A percentile compares a stretch with the other conserved stretches of the same genome.
Evolutionary conservation across 2,113 vertebrate genomes (phyloP).

Genomic region (Apeltes quadracus): DNA sequence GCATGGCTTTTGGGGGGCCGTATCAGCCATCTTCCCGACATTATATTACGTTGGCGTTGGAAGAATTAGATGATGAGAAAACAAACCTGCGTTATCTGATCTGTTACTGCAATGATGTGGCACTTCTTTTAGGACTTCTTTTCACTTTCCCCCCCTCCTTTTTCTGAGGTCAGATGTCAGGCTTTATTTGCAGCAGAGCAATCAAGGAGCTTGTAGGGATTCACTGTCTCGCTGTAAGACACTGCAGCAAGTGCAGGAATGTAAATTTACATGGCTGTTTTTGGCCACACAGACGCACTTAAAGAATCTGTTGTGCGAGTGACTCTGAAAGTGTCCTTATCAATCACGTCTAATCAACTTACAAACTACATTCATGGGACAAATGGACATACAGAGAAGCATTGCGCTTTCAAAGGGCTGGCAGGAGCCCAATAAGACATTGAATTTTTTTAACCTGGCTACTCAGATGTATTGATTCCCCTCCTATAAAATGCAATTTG

Average conservation of each 20-base stretch:
- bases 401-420: conserved; percentile 53
- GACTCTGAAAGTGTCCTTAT: conserved; percentile 59
- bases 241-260: conserved; percentile 6
- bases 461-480: conserved; percentile 60
- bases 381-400: conserved; percentile 60
- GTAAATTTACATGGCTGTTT: not conserved
- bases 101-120: conserved; percentile 23
- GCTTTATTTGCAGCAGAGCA: conserved; percentile 27
- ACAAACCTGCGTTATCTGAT: not conserved
- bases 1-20: conserved; percentile 4
- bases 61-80: not conserved
- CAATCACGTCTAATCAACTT: conserved; percentile 77
- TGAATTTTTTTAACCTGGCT: conserved; percentile 48
- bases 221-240: conserved; percentile 21
- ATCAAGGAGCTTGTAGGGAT: not conserved
- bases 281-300: conserved; percentile 39
- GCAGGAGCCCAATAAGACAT: conserved; percentile 57
- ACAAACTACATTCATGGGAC: conserved; percentile 63
- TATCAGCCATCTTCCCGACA: not conserved
- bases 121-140: conserved; percentile 10
- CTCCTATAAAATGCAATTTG: conserved; percentile 44
- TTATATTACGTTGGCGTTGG: not conserved
- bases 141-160: conserved; percentile 1
- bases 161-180: conserved; percentile 37
- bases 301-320: conserved; percentile 41